Base-by-base conservation (phyloP, 2,888 invertebrate genomes). In the Nymphalis urticae region DNA sequence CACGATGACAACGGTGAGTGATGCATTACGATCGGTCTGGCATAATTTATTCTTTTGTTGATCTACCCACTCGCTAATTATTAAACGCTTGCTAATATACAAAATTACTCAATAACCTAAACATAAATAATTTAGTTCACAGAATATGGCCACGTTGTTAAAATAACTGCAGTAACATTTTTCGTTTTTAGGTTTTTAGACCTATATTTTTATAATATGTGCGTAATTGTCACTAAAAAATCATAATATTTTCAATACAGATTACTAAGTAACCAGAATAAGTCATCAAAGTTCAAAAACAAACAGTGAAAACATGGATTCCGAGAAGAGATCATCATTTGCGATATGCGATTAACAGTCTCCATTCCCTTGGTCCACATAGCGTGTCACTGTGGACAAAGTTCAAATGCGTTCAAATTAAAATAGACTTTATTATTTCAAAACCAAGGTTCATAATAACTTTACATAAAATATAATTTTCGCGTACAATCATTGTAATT, bases 261-360 rank as follows among this genome's bases (percentile, higher is more conserved):
- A 54, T 27, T n/a, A 27, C 42, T 19, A 13, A 19, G 42, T 19
- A 19, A 2, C 21, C 73, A 72, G 72, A 75, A 74, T 68, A 72
- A 72, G 67, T 59, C 64, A 73, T 72, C 70, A 72, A 69, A 75
- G 71, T 62, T 51, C 50, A 75, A 75, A 75, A 72, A 68, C 75
- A 74, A 72, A 56, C 75, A 77, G 76, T 75, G 78, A 79, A 80
- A 79, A 77, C 72, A 73, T 67, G 61, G 74, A 74, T 81, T 81
- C 81, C 74, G 69, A 75, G 83, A 81, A 84, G 72, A 77, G 78
- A 82, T 84, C 81, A 82, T 79, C 79, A 77, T 77, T 80, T 75
- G 79, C 77, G 82, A 81, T 78, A 77, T 75, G 75, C 79, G 77
- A 79, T 83, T 82, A 83, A 80, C 79, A 80, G 73, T 72, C 75